Base-by-base conservation (phyloP, 2,113 vertebrate genomes). In the Lepisosteus osseus region DNA sequence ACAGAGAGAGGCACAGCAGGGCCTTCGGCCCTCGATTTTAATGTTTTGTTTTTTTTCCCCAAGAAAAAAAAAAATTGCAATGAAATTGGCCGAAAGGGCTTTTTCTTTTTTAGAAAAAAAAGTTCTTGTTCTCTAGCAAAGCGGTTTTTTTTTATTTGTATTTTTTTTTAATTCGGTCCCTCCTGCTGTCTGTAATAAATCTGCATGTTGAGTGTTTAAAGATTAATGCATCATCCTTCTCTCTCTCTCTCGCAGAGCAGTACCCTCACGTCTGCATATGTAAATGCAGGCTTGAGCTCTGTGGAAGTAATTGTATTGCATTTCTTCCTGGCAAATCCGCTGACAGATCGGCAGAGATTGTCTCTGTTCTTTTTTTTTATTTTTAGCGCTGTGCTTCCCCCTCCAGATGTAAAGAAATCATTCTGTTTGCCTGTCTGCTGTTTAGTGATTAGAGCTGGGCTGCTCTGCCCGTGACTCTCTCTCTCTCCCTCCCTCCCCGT, bases 151-250 rank as follows among this genome's bases (percentile, higher is more conserved):
- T 82, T 83, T 75, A 78, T 76, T 51, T 9, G 1, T 51, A 5
- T 55, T 11, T 57, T 17, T 61, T 75, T 74, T 75, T 67, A 65
- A 71, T 75, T 70, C 65, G 84, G 83, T 87, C 85, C 84, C 79
- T 80, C 83, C 84, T 83, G 87, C 85, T 90, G 87, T 87, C 84
- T 88, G 83, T 85, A 84, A 82, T 88, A 89, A 79, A 84, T 86
- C 79, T 81, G 82, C 79, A 84, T 79, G 76, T 83, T 82, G 78
- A 86, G 81, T 79, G 80, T 84, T 84, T 81, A 86, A 84, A 86
- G 80, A 84, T 84, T 76, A 84, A 84, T 86, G 78, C 71, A 61
- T 78, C 75, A 68, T 72, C 73, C 74, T 77, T 65, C 61, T 70
- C 67, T 45, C 62, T 43, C 56, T 61, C 77, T 29, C 47, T 45